These are phyloP conservation scores for Cygnus buccinator DNA, from an alignment of 2,113 vertebrate species.

Conservation along the genomic window DNA sequence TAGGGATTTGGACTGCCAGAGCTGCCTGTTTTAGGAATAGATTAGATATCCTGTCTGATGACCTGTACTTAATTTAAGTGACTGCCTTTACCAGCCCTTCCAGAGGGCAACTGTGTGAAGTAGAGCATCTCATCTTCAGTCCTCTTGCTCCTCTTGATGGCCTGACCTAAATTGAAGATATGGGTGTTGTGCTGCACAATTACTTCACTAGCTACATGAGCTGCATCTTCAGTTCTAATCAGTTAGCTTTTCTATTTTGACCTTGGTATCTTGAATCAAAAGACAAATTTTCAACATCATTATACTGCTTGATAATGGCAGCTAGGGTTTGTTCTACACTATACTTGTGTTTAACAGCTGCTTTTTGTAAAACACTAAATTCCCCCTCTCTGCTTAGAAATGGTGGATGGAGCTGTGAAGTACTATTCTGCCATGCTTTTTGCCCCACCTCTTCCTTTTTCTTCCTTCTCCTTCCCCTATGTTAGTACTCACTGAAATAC, in stretches of 20 bases:
- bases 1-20: conserved; percentile 69
- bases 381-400: background rate
- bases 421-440: background rate
- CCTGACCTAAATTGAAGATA: conserved; percentile 85
- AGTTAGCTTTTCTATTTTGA: background rate
- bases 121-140: conserved; percentile 77
- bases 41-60: conserved; percentile 80
- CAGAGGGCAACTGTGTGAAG: conserved; percentile 83
- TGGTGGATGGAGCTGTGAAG: background rate
- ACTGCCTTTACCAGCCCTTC: conserved; percentile 83
- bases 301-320: background rate
- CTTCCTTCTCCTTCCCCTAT: background rate
- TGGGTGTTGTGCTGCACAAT: conserved; percentile 32
- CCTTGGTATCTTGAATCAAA: background rate
- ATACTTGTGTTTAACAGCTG: background rate
- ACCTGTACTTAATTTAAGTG: conserved; percentile 89
- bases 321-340: background rate
- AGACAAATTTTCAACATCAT: background rate
- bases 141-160: conserved; percentile 73
- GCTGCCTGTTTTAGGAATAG: conserved; percentile 77
- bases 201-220: background rate
- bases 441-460: background rate
- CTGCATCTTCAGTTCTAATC: background rate
- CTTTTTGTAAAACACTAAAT: background rate
- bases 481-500: background rate